Evolutionary conservation across 2,888 invertebrate species (phyloP).

Genomic region (Lacanobia wlatinum): DNA sequence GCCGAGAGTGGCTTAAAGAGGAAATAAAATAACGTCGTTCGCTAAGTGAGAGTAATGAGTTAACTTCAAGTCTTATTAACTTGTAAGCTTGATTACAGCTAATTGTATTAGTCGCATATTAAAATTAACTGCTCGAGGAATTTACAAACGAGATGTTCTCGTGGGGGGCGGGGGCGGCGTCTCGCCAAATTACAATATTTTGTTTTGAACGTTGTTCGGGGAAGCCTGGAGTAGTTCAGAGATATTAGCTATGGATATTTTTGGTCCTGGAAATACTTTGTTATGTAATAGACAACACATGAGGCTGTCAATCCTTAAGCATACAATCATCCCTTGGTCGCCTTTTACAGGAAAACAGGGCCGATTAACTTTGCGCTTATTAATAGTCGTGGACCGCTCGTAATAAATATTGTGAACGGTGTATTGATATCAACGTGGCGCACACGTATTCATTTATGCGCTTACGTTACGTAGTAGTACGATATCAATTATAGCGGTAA

Average conservation of each 20-base stretch:
- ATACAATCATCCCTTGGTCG: background rate
- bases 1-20: constrained; percentile 35
- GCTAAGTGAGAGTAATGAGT: constrained; percentile 53
- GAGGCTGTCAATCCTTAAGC: background rate
- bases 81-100: constrained; percentile 53
- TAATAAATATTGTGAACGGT: constrained; percentile 12
- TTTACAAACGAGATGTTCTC: constrained; percentile 20
- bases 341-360: no score
- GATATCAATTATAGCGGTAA: constrained; percentile 40
- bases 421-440: constrained; percentile 14
- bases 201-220: background rate
- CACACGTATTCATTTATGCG: constrained; percentile 19
- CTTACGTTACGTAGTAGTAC: constrained; percentile 28
- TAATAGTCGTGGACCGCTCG: background rate
- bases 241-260: no score
- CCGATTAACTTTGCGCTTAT: constrained; percentile 14
- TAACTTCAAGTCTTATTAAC: constrained; percentile 47
- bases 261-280: no score
- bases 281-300: background rate
- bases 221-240: background rate
- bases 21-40: constrained; percentile 48
- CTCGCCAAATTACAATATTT: background rate
- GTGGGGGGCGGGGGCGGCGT: background rate
- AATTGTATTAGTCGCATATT: constrained; percentile 36
- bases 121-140: constrained; percentile 34